These are phyloP conservation scores for Coleophora flavipennella DNA, from an alignment of 2,888 invertebrate species.

Conservation along the genomic window DNA sequence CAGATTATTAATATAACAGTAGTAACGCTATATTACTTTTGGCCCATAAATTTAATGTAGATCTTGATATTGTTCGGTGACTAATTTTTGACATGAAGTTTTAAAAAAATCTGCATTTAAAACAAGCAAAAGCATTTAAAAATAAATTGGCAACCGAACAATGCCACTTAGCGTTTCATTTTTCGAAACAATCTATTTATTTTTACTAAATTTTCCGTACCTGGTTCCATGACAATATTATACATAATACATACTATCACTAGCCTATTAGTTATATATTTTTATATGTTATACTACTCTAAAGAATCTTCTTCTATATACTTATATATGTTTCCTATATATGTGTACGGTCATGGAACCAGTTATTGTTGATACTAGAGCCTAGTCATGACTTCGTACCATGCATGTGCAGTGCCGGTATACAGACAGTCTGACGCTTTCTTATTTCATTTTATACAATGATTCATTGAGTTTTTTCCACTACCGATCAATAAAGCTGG, in stretches of 20 bases:
- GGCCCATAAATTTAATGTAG: constrained; percentile 62
- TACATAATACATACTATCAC: background rate
- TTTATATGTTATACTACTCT: constrained; percentile 16
- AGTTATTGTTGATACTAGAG: constrained; percentile 36
- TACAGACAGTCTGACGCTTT: constrained; percentile 57
- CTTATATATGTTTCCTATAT: constrained; percentile 9
- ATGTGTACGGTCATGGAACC: constrained; percentile 45
- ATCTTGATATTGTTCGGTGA: constrained; percentile 45
- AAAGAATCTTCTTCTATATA: constrained; percentile 11
- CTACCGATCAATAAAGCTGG: background rate
- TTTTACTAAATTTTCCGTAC: constrained; percentile 37
- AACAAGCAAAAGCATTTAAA: constrained; percentile 1
- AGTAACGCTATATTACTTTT: constrained; percentile 60
- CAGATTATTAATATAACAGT: constrained; percentile 33
- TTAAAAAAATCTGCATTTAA: constrained; percentile 4
- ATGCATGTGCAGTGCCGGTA: constrained; percentile 50
- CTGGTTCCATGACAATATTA: constrained; percentile 54
- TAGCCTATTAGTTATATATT: constrained; percentile 11
- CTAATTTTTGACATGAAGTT: constrained; percentile 31
- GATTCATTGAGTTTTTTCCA: too few relatives aligned
- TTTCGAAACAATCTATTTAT: constrained; percentile 34
- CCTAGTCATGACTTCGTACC: constrained; percentile 31
- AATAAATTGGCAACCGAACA: constrained; percentile 56
- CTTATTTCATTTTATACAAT: constrained; percentile 13
- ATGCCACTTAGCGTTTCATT: constrained; percentile 37